Conservation (phyloP, 2,888 invertebrate genomes). For the Stenolophus ochropezus region DNA sequence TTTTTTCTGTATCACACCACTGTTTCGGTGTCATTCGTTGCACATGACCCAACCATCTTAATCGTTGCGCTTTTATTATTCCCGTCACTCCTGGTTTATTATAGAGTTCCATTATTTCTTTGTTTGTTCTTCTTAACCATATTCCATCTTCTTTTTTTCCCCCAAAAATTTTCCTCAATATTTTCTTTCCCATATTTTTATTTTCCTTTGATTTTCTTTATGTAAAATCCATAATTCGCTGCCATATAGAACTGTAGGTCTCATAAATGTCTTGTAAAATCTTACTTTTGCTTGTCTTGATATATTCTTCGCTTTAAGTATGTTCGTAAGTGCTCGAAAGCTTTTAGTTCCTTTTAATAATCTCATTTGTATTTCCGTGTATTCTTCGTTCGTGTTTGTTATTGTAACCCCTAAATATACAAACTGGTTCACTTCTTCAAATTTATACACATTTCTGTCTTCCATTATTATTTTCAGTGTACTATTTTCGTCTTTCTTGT, state of each 20-base stretch:
- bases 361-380: not conserved
- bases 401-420: no score
- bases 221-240: slow-evolving; percentile 12
- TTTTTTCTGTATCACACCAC: not conserved
- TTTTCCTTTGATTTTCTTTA: not conserved
- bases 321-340: not conserved
- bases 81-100: not conserved
- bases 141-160: not conserved
- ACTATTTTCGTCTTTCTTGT: no score
- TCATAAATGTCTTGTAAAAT: slow-evolving; percentile 9
- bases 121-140: not conserved
- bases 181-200: slow-evolving; percentile 7
- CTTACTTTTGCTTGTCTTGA: slow-evolving; percentile 7
- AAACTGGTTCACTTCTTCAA: no score
- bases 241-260: slow-evolving; percentile 2
- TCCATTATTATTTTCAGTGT: no score
- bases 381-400: not conserved
- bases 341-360: not conserved
- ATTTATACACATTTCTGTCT: no score
- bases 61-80: not conserved
- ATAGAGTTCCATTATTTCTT: slow-evolving; percentile 1
- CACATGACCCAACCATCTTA: not conserved
- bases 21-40: not conserved
- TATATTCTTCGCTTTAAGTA: not conserved
- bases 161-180: not conserved